Evolutionary conservation across 2,113 vertebrate species (phyloP).

Genomic region (Pseudorhombus dupliciocellatus): DNA sequence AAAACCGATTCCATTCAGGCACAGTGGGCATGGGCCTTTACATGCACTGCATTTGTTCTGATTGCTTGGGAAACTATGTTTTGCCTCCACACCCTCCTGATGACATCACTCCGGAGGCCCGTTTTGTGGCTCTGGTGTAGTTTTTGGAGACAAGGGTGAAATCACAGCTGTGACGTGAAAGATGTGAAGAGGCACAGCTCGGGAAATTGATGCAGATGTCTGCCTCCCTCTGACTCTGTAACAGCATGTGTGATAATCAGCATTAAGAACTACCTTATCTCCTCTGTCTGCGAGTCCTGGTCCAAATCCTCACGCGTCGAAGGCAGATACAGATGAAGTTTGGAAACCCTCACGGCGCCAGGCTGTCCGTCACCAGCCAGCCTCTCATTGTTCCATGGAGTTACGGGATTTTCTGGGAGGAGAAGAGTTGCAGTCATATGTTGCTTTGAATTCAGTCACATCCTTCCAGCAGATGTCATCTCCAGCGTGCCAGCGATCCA

Average conservation of each 20-base stretch:
- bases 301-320: constrained; percentile 54
- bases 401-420: constrained; percentile 29
- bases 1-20: constrained; percentile 2
- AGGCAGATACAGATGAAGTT: constrained; percentile 76
- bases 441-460: constrained; percentile 30
- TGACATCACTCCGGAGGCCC: constrained; percentile 61
- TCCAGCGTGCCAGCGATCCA: constrained; percentile 12
- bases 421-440: constrained; percentile 15
- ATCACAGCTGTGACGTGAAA: constrained; percentile 47
- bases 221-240: neutral
- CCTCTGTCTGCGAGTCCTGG: neutral
- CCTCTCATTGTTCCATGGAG: neutral
- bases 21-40: constrained; percentile 23
- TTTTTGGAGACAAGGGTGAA: constrained; percentile 44
- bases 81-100: constrained; percentile 42
- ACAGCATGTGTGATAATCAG: neutral
- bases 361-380: neutral
- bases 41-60: constrained; percentile 41
- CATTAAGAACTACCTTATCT: constrained; percentile 13
- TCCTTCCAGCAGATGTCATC: constrained; percentile 50
- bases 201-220: constrained; percentile 30
- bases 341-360: constrained; percentile 20
- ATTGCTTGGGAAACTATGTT: constrained; percentile 63
- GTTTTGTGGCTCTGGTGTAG: constrained; percentile 32
- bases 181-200: constrained; percentile 19